These are phyloP conservation scores for Anastrepha ludens DNA, from an alignment of 1,140 invertebrate species.

Conservation along the genomic window DNA sequence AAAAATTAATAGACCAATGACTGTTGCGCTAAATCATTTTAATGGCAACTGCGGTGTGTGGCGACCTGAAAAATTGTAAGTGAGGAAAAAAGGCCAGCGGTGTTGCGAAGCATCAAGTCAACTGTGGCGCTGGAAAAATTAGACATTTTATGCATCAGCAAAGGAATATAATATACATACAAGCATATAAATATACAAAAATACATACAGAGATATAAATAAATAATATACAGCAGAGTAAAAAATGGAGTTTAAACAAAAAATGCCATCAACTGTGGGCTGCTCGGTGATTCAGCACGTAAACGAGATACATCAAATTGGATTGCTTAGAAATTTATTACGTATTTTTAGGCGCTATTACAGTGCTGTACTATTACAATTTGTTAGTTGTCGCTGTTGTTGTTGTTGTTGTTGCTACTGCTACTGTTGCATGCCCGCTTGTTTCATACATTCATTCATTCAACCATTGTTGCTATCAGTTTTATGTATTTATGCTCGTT, in stretches of 20 bases:
- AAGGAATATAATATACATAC: too few relatives aligned
- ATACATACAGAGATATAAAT: too few relatives aligned
- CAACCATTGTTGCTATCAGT: background rate
- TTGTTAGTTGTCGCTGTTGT: background rate
- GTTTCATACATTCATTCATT: conserved; percentile 17
- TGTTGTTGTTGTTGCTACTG: background rate
- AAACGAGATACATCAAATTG: conserved; percentile 72
- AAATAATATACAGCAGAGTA: background rate
- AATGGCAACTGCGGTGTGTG: conserved; percentile 42
- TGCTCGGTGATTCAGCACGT: conserved; percentile 56
- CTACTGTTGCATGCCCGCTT: background rate
- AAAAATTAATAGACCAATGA: conserved; percentile 56
- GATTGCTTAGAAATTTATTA: conserved; percentile 73
- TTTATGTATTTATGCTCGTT: background rate
- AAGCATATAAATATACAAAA: too few relatives aligned
- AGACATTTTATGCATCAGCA: background rate
- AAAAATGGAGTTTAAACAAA: background rate
- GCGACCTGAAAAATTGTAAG: background rate
- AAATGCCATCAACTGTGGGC: conserved; percentile 39
- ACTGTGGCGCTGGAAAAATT: background rate
- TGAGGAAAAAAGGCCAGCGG: background rate
- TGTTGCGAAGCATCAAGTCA: background rate
- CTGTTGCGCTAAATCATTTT: conserved; percentile 60
- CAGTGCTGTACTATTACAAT: background rate
- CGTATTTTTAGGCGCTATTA: conserved; percentile 66